Conservation (phyloP, 2,888 invertebrate species). For the Cactoblastis cactorum region DNA sequence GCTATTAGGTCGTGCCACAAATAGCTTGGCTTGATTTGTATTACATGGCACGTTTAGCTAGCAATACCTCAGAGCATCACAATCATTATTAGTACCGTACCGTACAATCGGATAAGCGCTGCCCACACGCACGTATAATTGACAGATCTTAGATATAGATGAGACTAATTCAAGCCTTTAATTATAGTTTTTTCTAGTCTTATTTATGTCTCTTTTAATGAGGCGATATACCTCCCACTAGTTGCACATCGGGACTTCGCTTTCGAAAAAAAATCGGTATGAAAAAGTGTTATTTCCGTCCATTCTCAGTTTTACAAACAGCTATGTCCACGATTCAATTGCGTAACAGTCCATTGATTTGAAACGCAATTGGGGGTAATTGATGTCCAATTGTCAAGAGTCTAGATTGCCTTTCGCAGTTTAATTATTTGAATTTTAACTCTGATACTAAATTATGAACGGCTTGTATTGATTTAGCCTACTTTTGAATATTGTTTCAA, state of each 20-base stretch:
- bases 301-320: neutral
- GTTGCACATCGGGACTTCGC: too few relatives aligned
- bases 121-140: neutral
- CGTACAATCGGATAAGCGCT: neutral
- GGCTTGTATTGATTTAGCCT: neutral
- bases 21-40: neutral
- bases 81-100: neutral
- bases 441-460: neutral
- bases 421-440: neutral
- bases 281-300: neutral
- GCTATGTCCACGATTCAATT: neutral
- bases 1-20: neutral
- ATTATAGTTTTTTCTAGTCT: neutral
- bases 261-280: too few relatives aligned
- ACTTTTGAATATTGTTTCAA: neutral
- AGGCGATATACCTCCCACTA: too few relatives aligned
- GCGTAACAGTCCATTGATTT: conserved; percentile 6
- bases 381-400: conserved; percentile 4
- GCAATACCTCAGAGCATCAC: neutral
- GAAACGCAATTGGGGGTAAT: conserved; percentile 8
- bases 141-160: neutral
- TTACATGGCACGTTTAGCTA: neutral
- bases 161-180: neutral
- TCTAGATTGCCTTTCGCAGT: conserved; percentile 7
- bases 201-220: too few relatives aligned